Base-by-base conservation (phyloP, 2,113 vertebrate genomes). In the Nanorana parkeri region DNA sequence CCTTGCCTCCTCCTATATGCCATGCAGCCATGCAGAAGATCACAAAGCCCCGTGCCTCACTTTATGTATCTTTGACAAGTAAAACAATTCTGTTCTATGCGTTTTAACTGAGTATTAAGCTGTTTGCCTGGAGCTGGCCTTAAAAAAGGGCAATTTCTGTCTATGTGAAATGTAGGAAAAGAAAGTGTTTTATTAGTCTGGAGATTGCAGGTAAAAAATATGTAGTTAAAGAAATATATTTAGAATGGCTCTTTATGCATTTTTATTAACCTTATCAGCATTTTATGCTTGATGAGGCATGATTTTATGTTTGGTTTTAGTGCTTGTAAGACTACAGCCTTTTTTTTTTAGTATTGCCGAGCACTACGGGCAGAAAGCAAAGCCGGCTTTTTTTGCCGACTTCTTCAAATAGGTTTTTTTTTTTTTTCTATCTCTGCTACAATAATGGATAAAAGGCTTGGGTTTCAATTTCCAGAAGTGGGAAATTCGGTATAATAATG, bases 231-330 rank as follows among this genome's bases (percentile, higher is more conserved):
- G 68, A 79, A 13, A 55, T 55, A 78, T 60, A 61, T 61, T 75
- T 74, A 74, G 71, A 55, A 78, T 68, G 64, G 24, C 28, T 10
- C 66, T 78, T 78, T 78, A 67, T 78, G 51, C 28, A 19, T 68
- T 68, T 78, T 68, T 79, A 79, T 79, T 79, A 68, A 79, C 52
- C 54, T 79, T 79, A 68, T 69, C 51, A 79, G 65, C 23, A 56
- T 32, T 68, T 79, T 79, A 69, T 68, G 77, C 56, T 36, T 55
- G 17, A 41, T n/a, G 64, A 58, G 21, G 26, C n/a, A 20, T 29
- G 51, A 13, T 79, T 79, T 69, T 68, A 79, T 79, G 52, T 58
- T 58, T 24, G 23, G 28, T 68, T 69, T 65, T 79, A 68, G 29
- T 79, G 77, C 65, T 60, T 68, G 23, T 68, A 47, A 32, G 28